A percentile compares a stretch with the other conserved stretches of the same genome.
phyloP scores from a whole-genome alignment of 2,113 vertebrate species.

The Genyomyrus donnyi region DNA sequence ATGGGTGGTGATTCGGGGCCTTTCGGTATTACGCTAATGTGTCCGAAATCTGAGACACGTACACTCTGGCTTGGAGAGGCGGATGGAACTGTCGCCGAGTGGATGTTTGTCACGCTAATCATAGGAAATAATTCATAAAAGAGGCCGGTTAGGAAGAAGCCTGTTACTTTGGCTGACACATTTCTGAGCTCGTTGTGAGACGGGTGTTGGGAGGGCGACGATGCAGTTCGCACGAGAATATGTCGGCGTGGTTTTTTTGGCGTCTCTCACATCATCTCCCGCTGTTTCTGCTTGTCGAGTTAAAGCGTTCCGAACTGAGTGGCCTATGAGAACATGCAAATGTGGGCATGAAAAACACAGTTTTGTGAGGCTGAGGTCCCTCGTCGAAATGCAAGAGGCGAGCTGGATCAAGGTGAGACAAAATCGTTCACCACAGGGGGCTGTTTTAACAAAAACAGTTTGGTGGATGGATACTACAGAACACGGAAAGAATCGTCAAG shows the following conservation, averaged over 20 bases:
- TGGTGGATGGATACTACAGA: background rate
- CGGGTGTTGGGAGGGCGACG: background rate
- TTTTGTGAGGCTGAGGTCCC: background rate
- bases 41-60: background rate
- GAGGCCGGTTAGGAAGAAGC: background rate
- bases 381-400: background rate
- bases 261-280: background rate
- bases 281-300: background rate
- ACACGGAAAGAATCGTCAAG: background rate
- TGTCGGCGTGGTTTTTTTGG: background rate
- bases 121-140: background rate
- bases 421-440: background rate
- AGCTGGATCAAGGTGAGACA: background rate
- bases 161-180: background rate
- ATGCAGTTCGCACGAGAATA: background rate
- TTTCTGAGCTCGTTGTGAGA: background rate
- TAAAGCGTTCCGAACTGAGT: background rate
- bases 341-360: background rate
- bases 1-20: background rate
- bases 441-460: background rate
- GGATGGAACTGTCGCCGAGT: background rate
- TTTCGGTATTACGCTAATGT: background rate
- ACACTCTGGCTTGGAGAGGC: background rate
- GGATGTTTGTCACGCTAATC: background rate
- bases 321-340: background rate